Evolutionary conservation across 2,888 invertebrate species (phyloP), one percentile per base, ranked within the genome.

Genomic region (Cristatella mucedo): DNA sequence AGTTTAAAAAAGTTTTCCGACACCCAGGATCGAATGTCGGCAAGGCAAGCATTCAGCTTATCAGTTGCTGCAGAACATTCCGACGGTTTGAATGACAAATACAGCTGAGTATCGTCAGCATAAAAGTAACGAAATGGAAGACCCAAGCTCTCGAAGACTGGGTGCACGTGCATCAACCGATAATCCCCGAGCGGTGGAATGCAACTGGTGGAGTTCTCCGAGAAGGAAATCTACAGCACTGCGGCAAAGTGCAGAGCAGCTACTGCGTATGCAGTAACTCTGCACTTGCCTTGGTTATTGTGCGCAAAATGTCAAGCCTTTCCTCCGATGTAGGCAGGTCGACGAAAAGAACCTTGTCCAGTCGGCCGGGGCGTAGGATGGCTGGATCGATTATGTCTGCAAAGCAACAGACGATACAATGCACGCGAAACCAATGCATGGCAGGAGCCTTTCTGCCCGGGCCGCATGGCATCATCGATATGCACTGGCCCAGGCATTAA

Each of bases 371-470:
- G 54, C 87, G 71, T 44, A 95, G 66, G 29, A 97, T 79, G 0
- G 95, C 95, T 2, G 89, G 83, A 68, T 97, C 95, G 41, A 97
- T 80, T 18, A 91, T 89, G 56, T 97, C 71, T 68, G 49, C 3
- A 55, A 50, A 21, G n/a, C n/a, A n/a, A n/a, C n/a, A n/a, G n/a
- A n/a, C n/a, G n/a, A n/a, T n/a, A n/a, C n/a, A n/a, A n/a, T n/a
- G n/a, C n/a, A n/a, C n/a, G n/a, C n/a, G n/a, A n/a, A n/a, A 36
- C 6, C 6, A 13, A 34, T 34, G 19, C 39, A 20, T 9, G 21
- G 11, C 32, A 32, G 9, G 7, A 13, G 16, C 13, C n/a, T n/a
- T n/a, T n/a, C n/a, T n/a, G n/a, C n/a, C n/a, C n/a, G n/a, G n/a
- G n/a, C n/a, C n/a, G n/a, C n/a, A n/a, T 38, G 11, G 19, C 9